A percentile compares a stretch with the other conserved stretches of the same genome.
Conservation (phyloP, 2,113 vertebrate genomes). For the Leptobrachium ailaonicum region DNA sequence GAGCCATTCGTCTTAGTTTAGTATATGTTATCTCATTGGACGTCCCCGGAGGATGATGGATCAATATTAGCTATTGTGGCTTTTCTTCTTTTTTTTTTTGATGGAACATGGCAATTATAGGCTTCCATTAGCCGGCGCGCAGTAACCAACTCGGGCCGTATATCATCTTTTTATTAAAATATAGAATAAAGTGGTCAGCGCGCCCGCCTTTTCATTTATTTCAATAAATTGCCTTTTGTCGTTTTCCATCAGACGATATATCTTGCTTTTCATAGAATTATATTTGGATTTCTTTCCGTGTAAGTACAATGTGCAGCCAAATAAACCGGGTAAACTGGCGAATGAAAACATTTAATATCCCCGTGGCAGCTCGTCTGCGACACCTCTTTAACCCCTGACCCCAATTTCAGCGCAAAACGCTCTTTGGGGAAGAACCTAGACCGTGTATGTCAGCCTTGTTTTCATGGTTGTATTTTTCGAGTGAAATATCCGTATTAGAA, state of each 20-base stretch:
- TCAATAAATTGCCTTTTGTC: neutral
- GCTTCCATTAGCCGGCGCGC: slow-evolving; percentile 69
- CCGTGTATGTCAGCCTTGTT: neutral
- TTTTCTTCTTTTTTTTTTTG: slow-evolving; percentile 67
- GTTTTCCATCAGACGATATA: slow-evolving; percentile 2
- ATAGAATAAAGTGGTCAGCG: neutral
- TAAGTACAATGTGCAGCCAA: neutral
- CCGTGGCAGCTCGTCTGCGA: neutral
- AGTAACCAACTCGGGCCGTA: slow-evolving; percentile 70
- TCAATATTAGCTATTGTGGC: slow-evolving; percentile 75
- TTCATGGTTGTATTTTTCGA: neutral
- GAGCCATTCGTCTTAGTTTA: slow-evolving; percentile 70
- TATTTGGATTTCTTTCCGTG: neutral
- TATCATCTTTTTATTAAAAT: slow-evolving; percentile 52
- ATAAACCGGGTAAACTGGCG: neutral
- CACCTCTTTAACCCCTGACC: neutral
- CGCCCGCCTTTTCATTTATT: neutral
- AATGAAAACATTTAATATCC: slow-evolving; percentile 2
- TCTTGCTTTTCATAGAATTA: neutral
- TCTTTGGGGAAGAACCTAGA: neutral
- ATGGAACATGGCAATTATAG: slow-evolving; percentile 74
- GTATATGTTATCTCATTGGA: slow-evolving; percentile 74
- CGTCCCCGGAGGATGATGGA: slow-evolving; percentile 62
- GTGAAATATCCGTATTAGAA: neutral
- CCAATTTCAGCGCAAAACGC: neutral